Evolutionary conservation across 2,113 vertebrate genomes (phyloP), one percentile per base, ranked within the genome.

Genomic region (Hyaena hyaena): DNA sequence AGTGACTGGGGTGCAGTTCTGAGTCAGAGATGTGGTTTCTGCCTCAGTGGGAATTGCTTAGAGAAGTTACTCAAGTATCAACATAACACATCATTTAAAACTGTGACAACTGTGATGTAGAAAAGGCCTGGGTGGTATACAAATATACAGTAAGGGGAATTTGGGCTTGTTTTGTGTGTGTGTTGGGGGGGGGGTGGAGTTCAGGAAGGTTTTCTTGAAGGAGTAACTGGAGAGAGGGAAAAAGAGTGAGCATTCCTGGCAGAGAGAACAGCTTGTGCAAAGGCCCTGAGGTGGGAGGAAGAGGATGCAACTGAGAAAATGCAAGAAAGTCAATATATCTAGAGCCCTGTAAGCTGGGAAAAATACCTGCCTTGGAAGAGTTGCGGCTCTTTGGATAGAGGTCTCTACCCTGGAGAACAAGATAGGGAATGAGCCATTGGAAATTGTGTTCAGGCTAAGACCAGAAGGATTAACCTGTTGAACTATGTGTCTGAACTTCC

Each of bases 301-400:
- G 69, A 91, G 21, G 33, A 65, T 61, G 17, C 5, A 73, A 76
- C 89, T 82, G 73, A 95, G 82, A 82, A 93, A 97, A 83, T 85
- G 33, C 89, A 94, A 94, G 80, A 81, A 86, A 94, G 31, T 8
- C 53, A 93, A 2, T 53, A 43, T 43, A 26, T 33, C 17, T 79
- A 83, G n/a, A 90, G 12, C 65, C 68, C 50, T 58, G 26, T n/a
- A 35, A 88, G 19, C 55, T 95, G 28, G 92, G 55, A 65, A 80
- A 96, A 84, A 45, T 73, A 76, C 31, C 24, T 90, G 39, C 39
- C 16, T 82, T 39, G 1, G 45, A 89, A 90, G 55, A 89, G 9
- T 7, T 66, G 53, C 21, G 39, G 12, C 88, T 95, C 31, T 88
- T 19, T 9, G 77, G 33, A 14, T 23, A 66, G 55, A 16, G 31